phyloP scores from a whole-genome alignment of 2,888 invertebrate genomes.

The Zaprionus bogoriensis region DNA sequence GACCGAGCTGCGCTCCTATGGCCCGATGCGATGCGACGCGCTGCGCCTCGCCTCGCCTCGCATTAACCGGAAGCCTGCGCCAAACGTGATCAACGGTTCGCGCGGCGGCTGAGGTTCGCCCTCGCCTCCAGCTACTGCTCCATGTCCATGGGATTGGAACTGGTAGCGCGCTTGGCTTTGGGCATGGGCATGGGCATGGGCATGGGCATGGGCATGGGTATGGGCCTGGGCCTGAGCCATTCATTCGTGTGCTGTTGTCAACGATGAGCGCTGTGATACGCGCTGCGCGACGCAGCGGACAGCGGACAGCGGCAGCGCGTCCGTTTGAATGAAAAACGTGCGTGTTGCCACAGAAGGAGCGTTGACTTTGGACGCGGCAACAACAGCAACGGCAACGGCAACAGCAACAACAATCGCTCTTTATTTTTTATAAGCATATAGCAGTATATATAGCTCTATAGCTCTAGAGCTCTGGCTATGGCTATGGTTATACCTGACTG shows the following conservation, averaged over 20 bases:
- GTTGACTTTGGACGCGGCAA: constrained; percentile 76
- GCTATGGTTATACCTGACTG: too few species aligned
- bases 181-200: constrained; percentile 15
- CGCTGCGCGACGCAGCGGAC: constrained; percentile 5
- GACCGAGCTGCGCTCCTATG: not conserved
- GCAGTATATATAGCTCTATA: constrained; percentile 1
- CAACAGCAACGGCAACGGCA: too few species aligned
- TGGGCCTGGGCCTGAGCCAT: constrained; percentile 58
- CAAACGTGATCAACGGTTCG: constrained; percentile 81
- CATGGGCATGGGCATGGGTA: constrained; percentile 4
- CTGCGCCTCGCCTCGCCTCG: constrained; percentile 49
- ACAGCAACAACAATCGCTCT: too few species aligned
- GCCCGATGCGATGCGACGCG: constrained; percentile 37
- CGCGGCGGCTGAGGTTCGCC: constrained; percentile 73
- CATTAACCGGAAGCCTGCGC: constrained; percentile 82
- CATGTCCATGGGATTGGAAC: constrained; percentile 55
- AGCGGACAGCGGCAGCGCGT: constrained; percentile 38
- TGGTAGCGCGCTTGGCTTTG: constrained; percentile 14
- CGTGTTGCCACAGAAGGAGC: constrained; percentile 82
- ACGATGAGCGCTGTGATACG: constrained; percentile 76
- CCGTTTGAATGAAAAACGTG: constrained; percentile 79
- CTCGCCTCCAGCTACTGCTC: constrained; percentile 51
- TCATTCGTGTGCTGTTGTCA: constrained; percentile 76
- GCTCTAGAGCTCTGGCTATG: too few species aligned
- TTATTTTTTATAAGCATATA: constrained; percentile 14